phyloP scores from a whole-genome alignment of 2,797 vertebrate genomes.

The Tokudaia muenninki region DNA sequence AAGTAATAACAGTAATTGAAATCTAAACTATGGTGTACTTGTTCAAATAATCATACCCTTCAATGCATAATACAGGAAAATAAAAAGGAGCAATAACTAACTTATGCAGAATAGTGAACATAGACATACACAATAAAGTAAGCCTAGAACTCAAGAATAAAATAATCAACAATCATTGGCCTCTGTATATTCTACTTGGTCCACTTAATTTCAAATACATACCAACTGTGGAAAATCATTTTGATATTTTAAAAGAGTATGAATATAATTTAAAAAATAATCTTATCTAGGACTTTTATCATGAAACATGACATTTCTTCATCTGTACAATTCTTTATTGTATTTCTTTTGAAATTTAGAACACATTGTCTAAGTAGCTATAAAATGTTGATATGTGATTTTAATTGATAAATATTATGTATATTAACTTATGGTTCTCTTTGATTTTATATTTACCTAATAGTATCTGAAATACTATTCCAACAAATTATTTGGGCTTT shows the following conservation, averaged over 20 bases:
- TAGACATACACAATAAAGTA: neutral
- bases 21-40: conserved; percentile 47
- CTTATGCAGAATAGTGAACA: conserved; percentile 30
- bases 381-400: neutral
- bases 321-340: neutral
- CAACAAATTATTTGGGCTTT: neutral
- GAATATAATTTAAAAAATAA: neutral
- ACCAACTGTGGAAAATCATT: neutral
- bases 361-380: neutral
- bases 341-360: neutral
- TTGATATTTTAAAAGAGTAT: neutral
- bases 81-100: conserved; percentile 21
- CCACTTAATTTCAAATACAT: neutral
- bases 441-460: neutral
- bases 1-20: conserved; percentile 58
- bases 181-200: neutral
- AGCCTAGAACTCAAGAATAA: neutral
- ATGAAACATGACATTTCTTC: neutral
- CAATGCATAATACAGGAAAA: conserved; percentile 4
- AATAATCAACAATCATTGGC: neutral
- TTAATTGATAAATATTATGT: neutral
- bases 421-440: neutral
- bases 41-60: conserved; percentile 18
- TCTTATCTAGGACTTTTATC: neutral
- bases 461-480: neutral